phyloP scores from a whole-genome alignment of 2,797 vertebrate species.

The Sebastes glaucus region DNA sequence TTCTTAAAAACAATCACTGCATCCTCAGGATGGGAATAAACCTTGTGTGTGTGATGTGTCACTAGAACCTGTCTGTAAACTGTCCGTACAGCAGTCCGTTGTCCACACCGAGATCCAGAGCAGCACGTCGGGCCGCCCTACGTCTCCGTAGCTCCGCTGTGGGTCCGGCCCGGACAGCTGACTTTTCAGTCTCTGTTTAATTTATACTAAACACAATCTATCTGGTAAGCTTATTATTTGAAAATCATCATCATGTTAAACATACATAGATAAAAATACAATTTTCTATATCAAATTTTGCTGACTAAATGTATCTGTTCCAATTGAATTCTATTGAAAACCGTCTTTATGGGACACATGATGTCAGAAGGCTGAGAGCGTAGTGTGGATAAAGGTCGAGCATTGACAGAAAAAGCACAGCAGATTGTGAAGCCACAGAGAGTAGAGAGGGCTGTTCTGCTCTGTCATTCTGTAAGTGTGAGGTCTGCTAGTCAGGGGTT shows the following conservation, averaged over 20 bases:
- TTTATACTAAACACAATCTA: no score
- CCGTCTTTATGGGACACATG: background rate
- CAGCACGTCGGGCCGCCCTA: no score
- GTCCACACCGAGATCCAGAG: no score
- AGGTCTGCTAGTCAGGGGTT: constrained; percentile 42
- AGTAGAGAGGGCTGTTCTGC: constrained; percentile 19
- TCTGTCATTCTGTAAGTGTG: constrained; percentile 50
- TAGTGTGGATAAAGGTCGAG: background rate
- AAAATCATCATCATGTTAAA: background rate
- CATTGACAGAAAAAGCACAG: background rate
- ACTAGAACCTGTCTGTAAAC: no score
- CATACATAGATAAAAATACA: background rate
- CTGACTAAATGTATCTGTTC: background rate
- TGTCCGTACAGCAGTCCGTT: no score
- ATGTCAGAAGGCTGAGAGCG: background rate
- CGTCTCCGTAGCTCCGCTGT: no score
- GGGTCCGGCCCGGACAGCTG: no score
- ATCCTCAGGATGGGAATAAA: no score
- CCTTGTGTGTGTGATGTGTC: no score
- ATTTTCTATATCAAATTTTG: background rate
- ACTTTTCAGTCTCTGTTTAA: no score
- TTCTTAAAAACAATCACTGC: no score
- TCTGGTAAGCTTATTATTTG: background rate
- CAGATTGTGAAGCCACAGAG: constrained; percentile 6
- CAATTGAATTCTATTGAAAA: background rate